Percentiles rank a stretch among this genome's conserved stretches.
Evolutionary conservation across 2,797 vertebrate species (phyloP).

Genomic region (Lutjanus argentimaculatus): DNA sequence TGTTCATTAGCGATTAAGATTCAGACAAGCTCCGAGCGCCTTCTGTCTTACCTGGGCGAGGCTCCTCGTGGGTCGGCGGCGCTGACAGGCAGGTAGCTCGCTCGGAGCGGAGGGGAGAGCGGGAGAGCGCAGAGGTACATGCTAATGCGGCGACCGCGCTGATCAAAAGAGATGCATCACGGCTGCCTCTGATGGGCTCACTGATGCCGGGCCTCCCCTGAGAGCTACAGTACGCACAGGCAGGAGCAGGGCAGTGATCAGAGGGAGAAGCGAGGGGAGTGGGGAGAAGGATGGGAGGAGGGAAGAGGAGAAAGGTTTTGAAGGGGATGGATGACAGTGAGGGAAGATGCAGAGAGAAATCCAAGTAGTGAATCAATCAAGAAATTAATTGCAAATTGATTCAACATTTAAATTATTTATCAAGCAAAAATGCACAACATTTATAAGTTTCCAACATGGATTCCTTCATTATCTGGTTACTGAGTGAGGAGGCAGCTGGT

Average conservation of each 20-base stretch:
- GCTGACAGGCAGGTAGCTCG: slow-evolving; percentile 69
- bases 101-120: slow-evolving; percentile 13
- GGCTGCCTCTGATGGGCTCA: slow-evolving; percentile 65
- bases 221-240: slow-evolving; percentile 46
- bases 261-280: slow-evolving; percentile 32
- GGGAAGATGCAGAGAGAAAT: slow-evolving; percentile 20
- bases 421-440: neutral
- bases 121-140: slow-evolving; percentile 61
- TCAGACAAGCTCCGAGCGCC: slow-evolving; percentile 42
- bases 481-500: slow-evolving; percentile 35
- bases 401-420: slow-evolving; percentile 14
- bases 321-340: slow-evolving; percentile 21
- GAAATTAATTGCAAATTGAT: neutral
- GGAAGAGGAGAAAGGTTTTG: slow-evolving; percentile 29
- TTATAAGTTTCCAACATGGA: neutral
- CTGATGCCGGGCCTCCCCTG: slow-evolving; percentile 46
- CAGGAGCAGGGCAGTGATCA: slow-evolving; percentile 65
- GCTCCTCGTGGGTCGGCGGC: slow-evolving; percentile 30
- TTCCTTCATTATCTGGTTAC: slow-evolving; percentile 25
- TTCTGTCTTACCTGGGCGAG: slow-evolving; percentile 68
- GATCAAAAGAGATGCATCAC: slow-evolving; percentile 78
- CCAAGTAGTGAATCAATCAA: neutral
- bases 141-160: slow-evolving; percentile 67
- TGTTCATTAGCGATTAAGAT: slow-evolving; percentile 71
- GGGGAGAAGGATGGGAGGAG: slow-evolving; percentile 26